Evolutionary conservation across 2,113 vertebrate species (phyloP), one percentile per base, ranked within the genome.

Genomic region (Callipepla squamata): DNA sequence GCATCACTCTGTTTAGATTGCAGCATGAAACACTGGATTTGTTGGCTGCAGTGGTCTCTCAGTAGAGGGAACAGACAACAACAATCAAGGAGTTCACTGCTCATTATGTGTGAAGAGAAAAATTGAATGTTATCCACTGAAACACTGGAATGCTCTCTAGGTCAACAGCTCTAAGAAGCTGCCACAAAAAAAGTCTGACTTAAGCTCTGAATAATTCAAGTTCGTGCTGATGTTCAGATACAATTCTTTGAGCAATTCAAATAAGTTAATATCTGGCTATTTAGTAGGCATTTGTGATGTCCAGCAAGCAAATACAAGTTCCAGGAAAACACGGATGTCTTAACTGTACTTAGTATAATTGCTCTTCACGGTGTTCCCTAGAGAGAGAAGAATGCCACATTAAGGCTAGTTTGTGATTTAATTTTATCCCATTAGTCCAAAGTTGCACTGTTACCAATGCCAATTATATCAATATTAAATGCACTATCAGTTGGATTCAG

Each of bases 1-100:
- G 95, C 95, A 97, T 99, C 98, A 98, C 85, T 88, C 61, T 98
- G 98, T 98, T 98, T 98, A 97, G 97, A 98, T 97, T 98, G 95
- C 92, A 90, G 96, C 87, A 93, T 78, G 95, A 92, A 94, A 87
- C 34, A 13, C 96, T 94, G 97, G 97, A 97, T 95, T 96, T 90
- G 87, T 95, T 98, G 98, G 97, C 97, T 97, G 96, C 92, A 92
- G 89, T 93, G 89, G 93, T 92, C 97, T 96, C 96, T 97, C 94
- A 90, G 80, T 77, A 94, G 88, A 95, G 93, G 67, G 96, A 92
- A 94, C 95, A 97, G 98, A 97, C 95, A 97, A 97, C 97, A 98
- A 97, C 97, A 97, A 94, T 96, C 86, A 70, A 85, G 79, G 70
- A 88, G 79, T 92, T 95, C 83, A 85, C 76, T 84, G 94, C 96